Conservation (phyloP, 2,888 invertebrate species). For the Minunthozetes semirufus region DNA sequence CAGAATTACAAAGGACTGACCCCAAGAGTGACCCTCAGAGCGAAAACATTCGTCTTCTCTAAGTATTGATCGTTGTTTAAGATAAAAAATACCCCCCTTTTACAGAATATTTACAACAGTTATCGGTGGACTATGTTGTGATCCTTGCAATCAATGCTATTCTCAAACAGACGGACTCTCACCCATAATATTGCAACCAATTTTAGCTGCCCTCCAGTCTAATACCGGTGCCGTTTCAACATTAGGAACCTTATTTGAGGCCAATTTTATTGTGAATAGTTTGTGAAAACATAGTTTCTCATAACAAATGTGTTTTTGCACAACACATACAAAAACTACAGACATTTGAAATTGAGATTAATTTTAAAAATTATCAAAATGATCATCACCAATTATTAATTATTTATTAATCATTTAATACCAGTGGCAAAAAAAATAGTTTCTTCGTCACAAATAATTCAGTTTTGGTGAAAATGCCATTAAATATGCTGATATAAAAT, state of each 20-base stretch:
- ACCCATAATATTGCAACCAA: background rate
- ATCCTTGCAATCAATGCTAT: slow-evolving; percentile 18
- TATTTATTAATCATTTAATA: too few species aligned
- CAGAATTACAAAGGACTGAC: background rate
- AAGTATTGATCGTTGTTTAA: slow-evolving; percentile 6
- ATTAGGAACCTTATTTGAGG: background rate
- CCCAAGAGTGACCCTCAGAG: background rate
- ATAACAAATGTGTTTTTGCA: slow-evolving; percentile 22
- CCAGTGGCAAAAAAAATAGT: too few species aligned
- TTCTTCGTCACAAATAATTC: too few species aligned
- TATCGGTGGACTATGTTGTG: background rate
- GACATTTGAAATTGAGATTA: too few species aligned
- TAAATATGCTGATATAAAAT: too few species aligned
- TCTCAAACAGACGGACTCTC: background rate
- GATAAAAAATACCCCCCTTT: background rate
- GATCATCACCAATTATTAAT: too few species aligned
- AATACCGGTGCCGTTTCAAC: background rate
- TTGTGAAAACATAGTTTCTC: background rate
- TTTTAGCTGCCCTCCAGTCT: slow-evolving; percentile 6
- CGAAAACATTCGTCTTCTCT: background rate
- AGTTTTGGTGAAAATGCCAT: too few species aligned
- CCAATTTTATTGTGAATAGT: background rate
- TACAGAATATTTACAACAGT: too few species aligned
- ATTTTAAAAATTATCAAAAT: too few species aligned
- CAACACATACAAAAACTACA: slow-evolving; percentile 4